Evolutionary conservation across 2,888 invertebrate genomes (phyloP).

Genomic region (Leucania comma): DNA sequence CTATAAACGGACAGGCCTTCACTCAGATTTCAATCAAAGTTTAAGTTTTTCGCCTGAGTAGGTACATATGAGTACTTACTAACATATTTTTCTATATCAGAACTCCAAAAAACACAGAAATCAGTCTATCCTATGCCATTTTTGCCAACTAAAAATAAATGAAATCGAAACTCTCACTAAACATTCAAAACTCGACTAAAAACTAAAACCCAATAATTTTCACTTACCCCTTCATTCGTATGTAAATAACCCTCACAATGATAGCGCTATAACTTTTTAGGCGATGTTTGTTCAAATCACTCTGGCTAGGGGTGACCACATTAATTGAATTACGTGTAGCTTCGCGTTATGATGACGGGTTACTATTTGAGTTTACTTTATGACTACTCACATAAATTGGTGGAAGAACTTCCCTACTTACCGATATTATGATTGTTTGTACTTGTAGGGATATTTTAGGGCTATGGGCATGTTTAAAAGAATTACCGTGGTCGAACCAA

Average conservation of each 20-base stretch:
- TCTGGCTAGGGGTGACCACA: slow-evolving; percentile 70
- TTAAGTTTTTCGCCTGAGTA: too few species aligned
- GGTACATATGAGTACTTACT: too few species aligned
- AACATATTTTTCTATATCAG: too few species aligned
- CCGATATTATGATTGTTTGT: slow-evolving; percentile 18
- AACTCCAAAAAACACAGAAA: too few species aligned
- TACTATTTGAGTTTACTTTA: slow-evolving; percentile 65
- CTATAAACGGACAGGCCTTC: too few species aligned
- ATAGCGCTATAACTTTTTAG: slow-evolving; percentile 81
- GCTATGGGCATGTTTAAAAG: too few species aligned
- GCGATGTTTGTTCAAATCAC: slow-evolving; percentile 77
- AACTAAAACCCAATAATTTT: slow-evolving; percentile 34
- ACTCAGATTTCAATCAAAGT: too few species aligned
- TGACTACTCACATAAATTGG: slow-evolving; percentile 60
- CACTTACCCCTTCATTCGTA: slow-evolving; percentile 58
- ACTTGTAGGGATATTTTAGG: slow-evolving; percentile 11
- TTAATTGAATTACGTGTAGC: slow-evolving; percentile 86
- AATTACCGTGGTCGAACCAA: too few species aligned
- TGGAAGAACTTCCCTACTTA: slow-evolving; percentile 30
- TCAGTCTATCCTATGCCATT: too few species aligned
- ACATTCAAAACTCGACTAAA: slow-evolving; percentile 4
- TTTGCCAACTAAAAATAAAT: too few species aligned
- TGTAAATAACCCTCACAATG: slow-evolving; percentile 77
- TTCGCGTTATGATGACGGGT: slow-evolving; percentile 59
- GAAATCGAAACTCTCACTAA: too few species aligned